Evolutionary conservation across 2,113 vertebrate species (phyloP).

Genomic region (Columba livia): DNA sequence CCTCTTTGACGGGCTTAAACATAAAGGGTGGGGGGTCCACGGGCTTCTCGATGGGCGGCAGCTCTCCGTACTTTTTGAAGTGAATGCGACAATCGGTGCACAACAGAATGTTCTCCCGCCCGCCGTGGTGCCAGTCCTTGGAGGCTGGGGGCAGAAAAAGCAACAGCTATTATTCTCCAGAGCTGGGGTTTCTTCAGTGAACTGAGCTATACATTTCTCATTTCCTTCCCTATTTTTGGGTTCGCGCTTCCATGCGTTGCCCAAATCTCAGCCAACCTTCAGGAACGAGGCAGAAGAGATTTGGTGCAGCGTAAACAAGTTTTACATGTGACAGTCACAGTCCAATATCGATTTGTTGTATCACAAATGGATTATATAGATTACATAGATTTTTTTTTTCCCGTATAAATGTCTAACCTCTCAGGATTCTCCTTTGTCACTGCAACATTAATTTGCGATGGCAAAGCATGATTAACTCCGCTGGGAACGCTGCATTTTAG

Average conservation of each 20-base stretch:
- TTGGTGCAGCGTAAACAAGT: not conserved
- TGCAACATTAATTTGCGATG: not conserved
- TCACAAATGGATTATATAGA: not conserved
- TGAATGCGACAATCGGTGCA: constrained; percentile 97
- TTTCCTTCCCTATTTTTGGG: not conserved
- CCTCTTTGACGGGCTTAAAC: constrained; percentile 99
- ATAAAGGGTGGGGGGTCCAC: constrained; percentile 98
- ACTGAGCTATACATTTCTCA: not conserved
- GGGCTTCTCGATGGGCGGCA: constrained; percentile 98
- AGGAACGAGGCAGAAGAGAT: not conserved
- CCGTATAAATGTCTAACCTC: not conserved
- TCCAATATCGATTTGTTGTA: not conserved
- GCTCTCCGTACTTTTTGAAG: constrained; percentile 99
- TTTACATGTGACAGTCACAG: not conserved
- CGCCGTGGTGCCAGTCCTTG: constrained; percentile 99
- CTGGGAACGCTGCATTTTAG: not conserved
- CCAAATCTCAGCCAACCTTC: not conserved
- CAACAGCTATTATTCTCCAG: not conserved
- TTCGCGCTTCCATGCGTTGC: not conserved
- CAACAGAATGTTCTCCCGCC: constrained; percentile 94
- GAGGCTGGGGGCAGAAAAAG: constrained; percentile 79
- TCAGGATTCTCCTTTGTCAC: not conserved
- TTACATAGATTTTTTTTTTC: not conserved
- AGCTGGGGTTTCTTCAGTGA: not conserved
- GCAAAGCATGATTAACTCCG: not conserved